Evolutionary conservation across 92 coral and sea anemone genomes (phyloP).

Genomic region (Palythoa grandis): DNA sequence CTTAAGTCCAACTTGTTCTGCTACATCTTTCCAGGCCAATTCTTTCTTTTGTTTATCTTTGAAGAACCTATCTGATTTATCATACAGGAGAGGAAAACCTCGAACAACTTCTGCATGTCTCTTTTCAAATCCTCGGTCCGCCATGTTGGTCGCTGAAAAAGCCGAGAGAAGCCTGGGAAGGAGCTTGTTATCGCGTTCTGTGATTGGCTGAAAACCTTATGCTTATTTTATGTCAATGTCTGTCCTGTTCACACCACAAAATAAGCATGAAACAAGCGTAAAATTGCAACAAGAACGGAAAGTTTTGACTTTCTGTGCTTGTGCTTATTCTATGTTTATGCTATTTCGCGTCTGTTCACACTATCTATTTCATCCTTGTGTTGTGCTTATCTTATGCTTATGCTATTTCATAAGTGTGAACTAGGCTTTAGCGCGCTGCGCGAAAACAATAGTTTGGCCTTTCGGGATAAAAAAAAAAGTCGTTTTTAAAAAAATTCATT

Average conservation of each 20-base stretch:
- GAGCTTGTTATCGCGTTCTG: constrained; percentile 34
- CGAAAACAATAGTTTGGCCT: no score
- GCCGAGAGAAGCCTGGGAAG: constrained; percentile 44
- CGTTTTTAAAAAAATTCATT: no score
- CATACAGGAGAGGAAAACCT: constrained; percentile 41
- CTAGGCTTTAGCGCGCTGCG: constrained; percentile 20
- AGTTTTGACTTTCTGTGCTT: constrained; percentile 25
- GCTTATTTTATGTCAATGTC: constrained; percentile 39
- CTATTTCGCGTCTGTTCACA: constrained; percentile 31
- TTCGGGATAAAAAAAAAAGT: no score
- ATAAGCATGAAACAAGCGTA: constrained; percentile 26
- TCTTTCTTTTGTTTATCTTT: constrained; percentile 41
- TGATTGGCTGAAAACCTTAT: constrained; percentile 39
- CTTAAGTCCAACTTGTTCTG: constrained; percentile 40
- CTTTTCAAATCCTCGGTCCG: constrained; percentile 42
- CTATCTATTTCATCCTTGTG: constrained; percentile 26
- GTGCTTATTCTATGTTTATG: constrained; percentile 24
- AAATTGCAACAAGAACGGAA: constrained; percentile 19
- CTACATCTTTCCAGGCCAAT: constrained; percentile 40
- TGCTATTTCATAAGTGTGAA: constrained; percentile 18
- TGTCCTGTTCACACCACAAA: constrained; percentile 44
- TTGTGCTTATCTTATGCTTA: constrained; percentile 18
- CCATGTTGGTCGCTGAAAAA: constrained; percentile 41
- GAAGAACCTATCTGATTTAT: constrained; percentile 35
- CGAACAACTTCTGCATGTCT: constrained; percentile 42